Percentiles rank a stretch among this genome's conserved stretches.
Evolutionary conservation across 2,113 vertebrate genomes (phyloP).

Genomic region (Nesospiza acunhae): DNA sequence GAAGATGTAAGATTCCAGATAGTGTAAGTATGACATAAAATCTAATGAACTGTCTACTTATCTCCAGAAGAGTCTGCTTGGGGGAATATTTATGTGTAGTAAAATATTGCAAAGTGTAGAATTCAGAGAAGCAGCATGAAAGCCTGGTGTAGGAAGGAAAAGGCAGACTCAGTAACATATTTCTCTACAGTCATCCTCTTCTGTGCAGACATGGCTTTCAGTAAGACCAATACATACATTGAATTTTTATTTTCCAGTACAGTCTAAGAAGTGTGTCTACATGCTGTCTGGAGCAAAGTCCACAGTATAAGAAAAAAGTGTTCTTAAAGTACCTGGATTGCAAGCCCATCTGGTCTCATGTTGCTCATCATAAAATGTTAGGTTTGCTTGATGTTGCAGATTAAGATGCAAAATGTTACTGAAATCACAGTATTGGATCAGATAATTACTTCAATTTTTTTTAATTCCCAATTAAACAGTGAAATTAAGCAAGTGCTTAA

Average conservation of each 20-base stretch:
- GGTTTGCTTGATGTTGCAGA: neutral
- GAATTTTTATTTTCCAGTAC: neutral
- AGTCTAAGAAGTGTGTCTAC: neutral
- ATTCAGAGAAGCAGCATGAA: neutral
- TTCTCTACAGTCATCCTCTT: neutral
- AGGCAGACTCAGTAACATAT: neutral
- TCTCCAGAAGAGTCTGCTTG: neutral
- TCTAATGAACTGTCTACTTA: neutral
- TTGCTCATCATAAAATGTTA: neutral
- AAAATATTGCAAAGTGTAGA: neutral
- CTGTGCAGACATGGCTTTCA: neutral
- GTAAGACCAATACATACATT: rapidly evolving
- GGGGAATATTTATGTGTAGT: neutral
- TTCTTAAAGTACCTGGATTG: neutral
- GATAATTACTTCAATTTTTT: neutral
- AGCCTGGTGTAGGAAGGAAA: neutral
- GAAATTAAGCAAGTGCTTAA: constrained; percentile 2
- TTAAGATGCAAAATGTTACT: neutral
- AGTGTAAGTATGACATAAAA: neutral
- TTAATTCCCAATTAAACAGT: neutral
- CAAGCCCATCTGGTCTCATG: neutral
- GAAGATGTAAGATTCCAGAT: neutral
- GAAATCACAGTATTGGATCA: neutral
- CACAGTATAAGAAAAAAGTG: neutral
- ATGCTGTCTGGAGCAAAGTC: neutral